These are phyloP conservation scores for Acanthopagrus latus DNA, from an alignment of 2,797 vertebrate genomes.

Conservation along the genomic window DNA sequence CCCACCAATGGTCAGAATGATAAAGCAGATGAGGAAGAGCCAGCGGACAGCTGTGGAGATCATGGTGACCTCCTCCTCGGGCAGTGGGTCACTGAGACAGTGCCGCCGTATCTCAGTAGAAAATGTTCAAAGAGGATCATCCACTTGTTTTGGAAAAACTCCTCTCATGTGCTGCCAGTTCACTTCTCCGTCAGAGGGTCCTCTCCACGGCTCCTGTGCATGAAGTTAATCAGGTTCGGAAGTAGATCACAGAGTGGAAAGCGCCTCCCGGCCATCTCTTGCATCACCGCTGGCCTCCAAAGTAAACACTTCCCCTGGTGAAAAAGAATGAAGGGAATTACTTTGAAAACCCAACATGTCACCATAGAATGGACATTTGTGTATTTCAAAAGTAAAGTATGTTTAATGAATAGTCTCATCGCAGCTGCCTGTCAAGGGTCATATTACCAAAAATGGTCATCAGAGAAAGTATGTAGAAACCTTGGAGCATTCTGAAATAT, in stretches of 20 bases:
- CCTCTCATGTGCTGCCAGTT: constrained; percentile 4
- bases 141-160: background rate
- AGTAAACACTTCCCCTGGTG: constrained; percentile 37
- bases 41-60: constrained; percentile 80
- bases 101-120: constrained; percentile 13
- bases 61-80: constrained; percentile 61
- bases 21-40: constrained; percentile 84
- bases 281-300: background rate
- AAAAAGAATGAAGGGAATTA: constrained; percentile 22
- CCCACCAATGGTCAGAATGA: constrained; percentile 89
- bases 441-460: background rate
- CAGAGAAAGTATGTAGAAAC: background rate
- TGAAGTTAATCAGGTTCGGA: constrained; percentile 13
- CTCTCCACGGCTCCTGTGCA: constrained; percentile 4
- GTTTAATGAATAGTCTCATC: background rate
- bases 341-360: background rate
- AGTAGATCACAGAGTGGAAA: constrained; percentile 15
- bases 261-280: constrained; percentile 28
- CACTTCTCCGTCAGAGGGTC: constrained; percentile 21
- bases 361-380: background rate
- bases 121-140: constrained; percentile 27
- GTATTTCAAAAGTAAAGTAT: background rate
- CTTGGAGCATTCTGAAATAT: background rate
- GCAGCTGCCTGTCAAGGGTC: background rate
- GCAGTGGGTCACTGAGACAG: constrained; percentile 3